These are phyloP conservation scores for Apis mellifera DNA, from an alignment of 1,140 invertebrate species.

Conservation along the genomic window Amel_HAv3.1 CM009945.2:5660501-5661000, in stretches of 20 bases:
- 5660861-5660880: no score
- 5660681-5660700: not conserved
- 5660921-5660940: slow-evolving; percentile 12
- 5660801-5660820: no score
- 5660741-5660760: not conserved
- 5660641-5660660: not conserved
- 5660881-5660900: no score
- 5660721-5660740: not conserved
- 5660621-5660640: slow-evolving; percentile 45
- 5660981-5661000: slow-evolving; percentile 45
- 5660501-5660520: slow-evolving; percentile 60
- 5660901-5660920: no score
- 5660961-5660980: slow-evolving; percentile 36
- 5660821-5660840: no score
- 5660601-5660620: slow-evolving; percentile 33
- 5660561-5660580: slow-evolving; percentile 55
- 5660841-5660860: no score
- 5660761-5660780: no score
- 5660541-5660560: slow-evolving; percentile 52
- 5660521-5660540: slow-evolving; percentile 56
- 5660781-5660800: no score
- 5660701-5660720: not conserved
- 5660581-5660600: slow-evolving; percentile 23
- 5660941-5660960: not conserved
- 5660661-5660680: slow-evolving; percentile 32